These are phyloP conservation scores for Ennomos erosarius DNA, from an alignment of 2,888 invertebrate species.

Conservation along the genomic window DNA sequence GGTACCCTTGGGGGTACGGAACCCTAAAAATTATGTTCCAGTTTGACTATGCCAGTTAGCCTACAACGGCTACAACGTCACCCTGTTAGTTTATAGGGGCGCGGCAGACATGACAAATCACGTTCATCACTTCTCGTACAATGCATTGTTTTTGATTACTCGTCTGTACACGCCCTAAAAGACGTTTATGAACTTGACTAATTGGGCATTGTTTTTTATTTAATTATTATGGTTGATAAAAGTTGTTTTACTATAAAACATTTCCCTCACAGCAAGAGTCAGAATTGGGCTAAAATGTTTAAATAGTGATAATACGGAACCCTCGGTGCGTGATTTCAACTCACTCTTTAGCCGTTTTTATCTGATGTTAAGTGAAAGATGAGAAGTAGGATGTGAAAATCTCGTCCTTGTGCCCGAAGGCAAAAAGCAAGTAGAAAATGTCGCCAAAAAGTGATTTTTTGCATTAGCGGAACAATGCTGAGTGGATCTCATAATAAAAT, in stretches of 20 bases:
- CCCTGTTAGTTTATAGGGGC: constrained; percentile 56
- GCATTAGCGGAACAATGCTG: constrained; percentile 12
- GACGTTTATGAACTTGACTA: constrained; percentile 23
- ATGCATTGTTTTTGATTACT: constrained; percentile 72
- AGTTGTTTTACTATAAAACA: background rate
- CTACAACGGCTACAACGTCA: constrained; percentile 46
- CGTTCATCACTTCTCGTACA: constrained; percentile 67
- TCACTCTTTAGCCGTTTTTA: too few relatives aligned
- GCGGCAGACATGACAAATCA: constrained; percentile 70
- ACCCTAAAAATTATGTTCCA: background rate
- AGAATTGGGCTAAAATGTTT: too few relatives aligned
- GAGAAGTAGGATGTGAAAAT: too few relatives aligned
- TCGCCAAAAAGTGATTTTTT: constrained; percentile 8
- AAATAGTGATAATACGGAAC: too few relatives aligned
- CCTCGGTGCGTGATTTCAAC: too few relatives aligned
- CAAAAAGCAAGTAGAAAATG: constrained; percentile 3
- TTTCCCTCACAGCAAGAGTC: too few relatives aligned
- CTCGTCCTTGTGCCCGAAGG: background rate
- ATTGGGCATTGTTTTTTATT: constrained; percentile 23
- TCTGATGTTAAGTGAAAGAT: too few relatives aligned
- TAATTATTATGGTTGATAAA: constrained; percentile 1
- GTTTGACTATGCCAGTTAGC: constrained; percentile 28
- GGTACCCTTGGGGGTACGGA: too few relatives aligned
- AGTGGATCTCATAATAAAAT: constrained; percentile 30
- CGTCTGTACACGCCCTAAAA: constrained; percentile 58